Conservation (phyloP, 2,888 invertebrate species). For the Syritta pipiens region DNA sequence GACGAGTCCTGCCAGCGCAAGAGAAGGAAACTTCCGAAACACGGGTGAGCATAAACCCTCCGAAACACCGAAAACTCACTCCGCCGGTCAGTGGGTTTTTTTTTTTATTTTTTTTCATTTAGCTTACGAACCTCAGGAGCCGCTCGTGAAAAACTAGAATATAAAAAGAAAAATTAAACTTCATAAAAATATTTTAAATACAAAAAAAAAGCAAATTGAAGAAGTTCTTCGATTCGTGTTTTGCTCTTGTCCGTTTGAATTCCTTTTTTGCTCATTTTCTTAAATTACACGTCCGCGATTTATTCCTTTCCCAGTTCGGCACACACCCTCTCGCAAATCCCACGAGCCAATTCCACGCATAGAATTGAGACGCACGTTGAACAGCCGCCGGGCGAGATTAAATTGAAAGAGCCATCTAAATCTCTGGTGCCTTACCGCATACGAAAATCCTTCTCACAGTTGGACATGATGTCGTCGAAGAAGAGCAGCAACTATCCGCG, state of each 20-base stretch:
- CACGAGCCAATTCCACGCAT: constrained; percentile 26
- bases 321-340: constrained; percentile 42
- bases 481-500: not conserved
- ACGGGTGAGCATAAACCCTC: no score
- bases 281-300: constrained; percentile 41
- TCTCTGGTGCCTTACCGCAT: constrained; percentile 53
- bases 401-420: constrained; percentile 20
- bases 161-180: not conserved
- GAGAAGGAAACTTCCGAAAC: constrained; percentile 23
- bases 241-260: not conserved
- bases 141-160: not conserved
- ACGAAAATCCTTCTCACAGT: constrained; percentile 75
- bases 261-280: not conserved
- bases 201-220: constrained; percentile 5
- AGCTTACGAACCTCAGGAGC: constrained; percentile 1
- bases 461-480: constrained; percentile 74
- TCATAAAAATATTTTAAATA: not conserved
- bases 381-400: not conserved
- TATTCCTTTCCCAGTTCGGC: constrained; percentile 10
- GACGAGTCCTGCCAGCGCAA: constrained; percentile 22
- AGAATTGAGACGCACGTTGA: not conserved
- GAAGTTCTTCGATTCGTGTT: not conserved
- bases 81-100: no score
- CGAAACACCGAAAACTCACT: constrained; percentile 31
- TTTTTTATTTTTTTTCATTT: not conserved